Evolutionary conservation across 1,140 invertebrate species (phyloP).

Genomic region (Solenopsis fugax): DNA sequence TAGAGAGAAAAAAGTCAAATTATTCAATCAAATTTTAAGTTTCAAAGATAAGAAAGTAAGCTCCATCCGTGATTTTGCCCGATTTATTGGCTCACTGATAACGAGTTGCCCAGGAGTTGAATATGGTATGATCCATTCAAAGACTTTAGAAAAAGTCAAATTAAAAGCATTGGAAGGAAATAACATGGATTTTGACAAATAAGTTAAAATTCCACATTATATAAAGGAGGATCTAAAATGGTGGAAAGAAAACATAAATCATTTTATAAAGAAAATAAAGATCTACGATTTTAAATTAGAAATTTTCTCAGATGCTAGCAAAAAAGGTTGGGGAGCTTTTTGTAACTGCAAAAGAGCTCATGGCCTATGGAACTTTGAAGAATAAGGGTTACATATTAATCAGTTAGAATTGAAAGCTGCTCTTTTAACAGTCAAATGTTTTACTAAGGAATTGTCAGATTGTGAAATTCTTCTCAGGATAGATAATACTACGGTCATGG

Average conservation of each 20-base stretch:
- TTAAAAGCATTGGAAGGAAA: too few species aligned
- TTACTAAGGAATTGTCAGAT: neutral
- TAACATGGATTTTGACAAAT: too few species aligned
- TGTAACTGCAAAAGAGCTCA: neutral
- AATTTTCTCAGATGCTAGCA: neutral
- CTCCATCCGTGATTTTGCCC: too few species aligned
- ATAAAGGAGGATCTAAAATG: too few species aligned
- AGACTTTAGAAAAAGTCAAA: too few species aligned
- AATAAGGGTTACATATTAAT: neutral
- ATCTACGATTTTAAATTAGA: neutral
- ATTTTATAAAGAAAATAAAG: too few species aligned
- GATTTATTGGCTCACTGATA: neutral
- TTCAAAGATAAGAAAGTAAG: too few species aligned
- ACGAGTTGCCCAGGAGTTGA: neutral
- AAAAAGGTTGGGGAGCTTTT: neutral
- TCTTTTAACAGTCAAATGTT: neutral
- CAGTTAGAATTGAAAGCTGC: neutral
- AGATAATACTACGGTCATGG: conserved; percentile 41
- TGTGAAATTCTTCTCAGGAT: conserved; percentile 15
- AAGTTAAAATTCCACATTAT: too few species aligned
- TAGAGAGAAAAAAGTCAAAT: too few species aligned
- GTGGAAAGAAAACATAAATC: too few species aligned
- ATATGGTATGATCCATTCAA: neutral
- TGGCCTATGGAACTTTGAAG: neutral
- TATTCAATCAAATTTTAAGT: too few species aligned